These are phyloP conservation scores for Coryphaenoides rupestris DNA, from an alignment of 2,113 vertebrate species.

Conservation along the genomic window DNA sequence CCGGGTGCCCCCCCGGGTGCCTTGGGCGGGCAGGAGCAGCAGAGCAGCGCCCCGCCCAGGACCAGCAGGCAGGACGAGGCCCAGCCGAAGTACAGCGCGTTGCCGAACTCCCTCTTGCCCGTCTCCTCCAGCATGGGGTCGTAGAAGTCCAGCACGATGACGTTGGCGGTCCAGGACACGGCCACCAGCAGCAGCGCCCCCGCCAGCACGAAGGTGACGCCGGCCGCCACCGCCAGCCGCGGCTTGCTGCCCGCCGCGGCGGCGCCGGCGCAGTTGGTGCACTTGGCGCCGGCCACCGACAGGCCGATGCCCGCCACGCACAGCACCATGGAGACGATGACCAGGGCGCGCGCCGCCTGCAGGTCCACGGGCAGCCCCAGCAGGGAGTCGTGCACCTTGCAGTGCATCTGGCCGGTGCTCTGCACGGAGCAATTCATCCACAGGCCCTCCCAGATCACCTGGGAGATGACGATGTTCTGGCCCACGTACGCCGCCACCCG, in stretches of 20 bases:
- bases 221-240: slow-evolving; percentile 58
- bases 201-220: slow-evolving; percentile 54
- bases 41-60: slow-evolving; percentile 69
- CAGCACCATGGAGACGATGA: slow-evolving; percentile 66
- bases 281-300: slow-evolving; percentile 73
- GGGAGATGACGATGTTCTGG: slow-evolving; percentile 79
- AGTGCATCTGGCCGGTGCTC: slow-evolving; percentile 82
- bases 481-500: slow-evolving; percentile 74
- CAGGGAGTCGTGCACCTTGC: slow-evolving; percentile 76
- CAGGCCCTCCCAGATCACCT: slow-evolving; percentile 79
- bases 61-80: slow-evolving; percentile 72
- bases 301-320: slow-evolving; percentile 65
- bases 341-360: slow-evolving; percentile 71
- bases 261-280: slow-evolving; percentile 74
- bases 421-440: slow-evolving; percentile 83
- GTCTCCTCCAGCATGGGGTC: slow-evolving; percentile 72
- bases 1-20: slow-evolving; percentile 3
- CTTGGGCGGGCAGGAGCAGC: slow-evolving; percentile 66
- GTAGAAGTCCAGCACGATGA: slow-evolving; percentile 72
- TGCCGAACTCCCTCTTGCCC: slow-evolving; percentile 76
- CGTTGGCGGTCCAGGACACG: slow-evolving; percentile 74
- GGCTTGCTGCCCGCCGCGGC: slow-evolving; percentile 67
- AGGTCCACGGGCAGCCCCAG: slow-evolving; percentile 69
- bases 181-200: slow-evolving; percentile 74
- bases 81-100: slow-evolving; percentile 79